phyloP scores from a whole-genome alignment of 1,140 invertebrate species.

The Lepidurus packardi region DNA sequence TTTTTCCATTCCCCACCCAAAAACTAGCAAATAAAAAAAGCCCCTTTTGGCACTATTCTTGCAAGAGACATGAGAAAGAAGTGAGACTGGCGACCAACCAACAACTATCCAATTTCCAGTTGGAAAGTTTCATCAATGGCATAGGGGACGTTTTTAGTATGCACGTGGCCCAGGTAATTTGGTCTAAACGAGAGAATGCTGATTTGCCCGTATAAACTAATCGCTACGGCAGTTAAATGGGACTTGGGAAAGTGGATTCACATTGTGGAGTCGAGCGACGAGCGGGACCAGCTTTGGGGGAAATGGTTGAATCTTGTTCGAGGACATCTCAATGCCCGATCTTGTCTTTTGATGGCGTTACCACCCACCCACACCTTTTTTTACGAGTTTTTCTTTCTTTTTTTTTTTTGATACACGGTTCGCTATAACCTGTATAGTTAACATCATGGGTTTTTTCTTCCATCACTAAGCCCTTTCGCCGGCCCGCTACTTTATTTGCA shows the following conservation, averaged over 20 bases:
- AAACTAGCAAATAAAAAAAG: neutral
- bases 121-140: neutral
- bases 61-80: neutral
- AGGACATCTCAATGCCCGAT: slow-evolving; percentile 7
- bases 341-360: neutral
- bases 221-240: neutral
- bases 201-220: neutral
- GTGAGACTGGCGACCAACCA: neutral
- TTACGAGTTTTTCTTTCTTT: neutral
- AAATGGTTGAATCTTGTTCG: slow-evolving; percentile 19
- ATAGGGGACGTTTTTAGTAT: neutral
- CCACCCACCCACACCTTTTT: slow-evolving; percentile 7
- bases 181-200: slow-evolving; percentile 8
- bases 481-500: neutral
- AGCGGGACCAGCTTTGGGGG: neutral
- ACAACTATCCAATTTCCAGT: neutral
- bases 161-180: slow-evolving; percentile 1
- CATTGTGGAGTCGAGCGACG: neutral
- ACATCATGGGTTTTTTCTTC: neutral
- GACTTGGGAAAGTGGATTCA: neutral
- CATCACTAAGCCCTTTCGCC: neutral
- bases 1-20: neutral
- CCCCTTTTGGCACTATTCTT: neutral
- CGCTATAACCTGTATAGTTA: neutral
- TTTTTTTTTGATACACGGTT: neutral